These are phyloP conservation scores for Tricholauxania praeusta DNA, from an alignment of 2,888 invertebrate species.

Conservation along the genomic window DNA sequence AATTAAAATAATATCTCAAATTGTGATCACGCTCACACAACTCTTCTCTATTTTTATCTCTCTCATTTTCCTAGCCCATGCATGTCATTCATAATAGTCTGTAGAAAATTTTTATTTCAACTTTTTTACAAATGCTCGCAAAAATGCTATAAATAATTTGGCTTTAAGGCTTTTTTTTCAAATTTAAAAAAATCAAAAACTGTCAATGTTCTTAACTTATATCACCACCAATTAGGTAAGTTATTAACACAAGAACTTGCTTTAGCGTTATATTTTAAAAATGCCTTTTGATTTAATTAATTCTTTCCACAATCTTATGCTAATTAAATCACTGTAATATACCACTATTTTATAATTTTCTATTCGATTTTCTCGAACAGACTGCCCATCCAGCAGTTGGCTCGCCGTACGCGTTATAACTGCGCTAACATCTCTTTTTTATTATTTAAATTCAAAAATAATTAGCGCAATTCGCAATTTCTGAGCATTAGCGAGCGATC, in stretches of 20 bases:
- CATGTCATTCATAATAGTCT: constrained; percentile 26
- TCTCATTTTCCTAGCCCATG: not conserved
- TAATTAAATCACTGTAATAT: too few species aligned
- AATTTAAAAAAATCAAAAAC: not conserved
- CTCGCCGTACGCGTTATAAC: constrained; percentile 22
- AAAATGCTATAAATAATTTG: constrained; percentile 27
- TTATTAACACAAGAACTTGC: too few species aligned
- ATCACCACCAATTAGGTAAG: too few species aligned
- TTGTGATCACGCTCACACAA: not conserved
- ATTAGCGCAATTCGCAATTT: constrained; percentile 12
- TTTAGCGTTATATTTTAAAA: too few species aligned
- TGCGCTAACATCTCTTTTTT: constrained; percentile 12
- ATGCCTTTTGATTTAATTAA: too few species aligned
- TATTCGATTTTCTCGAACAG: not conserved
- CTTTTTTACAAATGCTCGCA: too few species aligned
- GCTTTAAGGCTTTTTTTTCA: not conserved
- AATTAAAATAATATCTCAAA: constrained; percentile 2
- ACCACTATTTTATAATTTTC: not conserved
- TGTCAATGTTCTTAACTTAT: too few species aligned
- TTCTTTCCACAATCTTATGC: too few species aligned
- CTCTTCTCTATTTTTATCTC: not conserved
- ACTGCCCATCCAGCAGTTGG: not conserved
- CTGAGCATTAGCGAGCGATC: not conserved
- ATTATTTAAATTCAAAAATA: not conserved
- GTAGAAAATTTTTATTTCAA: not conserved